Base-by-base conservation (phyloP, 2,113 vertebrate species). In the Macrotus californicus region DNA sequence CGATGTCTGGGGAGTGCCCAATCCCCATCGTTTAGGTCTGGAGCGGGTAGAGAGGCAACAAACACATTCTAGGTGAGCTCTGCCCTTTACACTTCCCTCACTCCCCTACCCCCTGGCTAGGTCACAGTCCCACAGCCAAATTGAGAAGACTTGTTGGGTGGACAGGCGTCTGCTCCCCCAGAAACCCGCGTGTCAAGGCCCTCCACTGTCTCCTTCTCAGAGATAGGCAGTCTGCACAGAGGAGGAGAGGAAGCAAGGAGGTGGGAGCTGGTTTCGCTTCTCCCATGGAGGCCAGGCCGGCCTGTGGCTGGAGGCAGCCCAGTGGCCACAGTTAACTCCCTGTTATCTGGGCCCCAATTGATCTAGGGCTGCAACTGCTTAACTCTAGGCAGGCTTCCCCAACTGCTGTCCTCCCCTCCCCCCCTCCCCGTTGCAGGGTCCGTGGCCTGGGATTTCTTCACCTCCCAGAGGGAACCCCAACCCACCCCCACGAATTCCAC, bases 271-370 rank as follows among this genome's bases (percentile, higher is more conserved):
- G 89, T 95, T 93, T 96, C 77, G 3, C 41, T 96, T 93, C 90
- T 96, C 67, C 43, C 41, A 82, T 11, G 0, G 36, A 90, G 75
- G 52, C 52, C 22, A 39, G 19, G 13, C 43, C 29, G 1, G 29
- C 69, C 72, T 64, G 90, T 87, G 80, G 70, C 95, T 93, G 75
- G 83, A 94, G 84, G 75, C 52, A 48, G n/a, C 72, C 0, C 0
- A 81, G 86, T 92, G 39, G 34, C 69, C 14, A 22, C 79, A 92
- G 82, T 96, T 96, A 97, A 97, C 93, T 92, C 92, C 76, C 94
- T 92, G 73, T 93, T 94, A 91, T 87, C 96, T 97, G 95, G 69
- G 92, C 81, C 82, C 73, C 76, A 72, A 26, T n/a, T 6, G 5
- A n/a, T 89, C 73, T 85, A 64, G 5, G 81, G n/a, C 34, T 41